Conservation (phyloP, 2,113 vertebrate species). For the Podocnemis expansa region DNA sequence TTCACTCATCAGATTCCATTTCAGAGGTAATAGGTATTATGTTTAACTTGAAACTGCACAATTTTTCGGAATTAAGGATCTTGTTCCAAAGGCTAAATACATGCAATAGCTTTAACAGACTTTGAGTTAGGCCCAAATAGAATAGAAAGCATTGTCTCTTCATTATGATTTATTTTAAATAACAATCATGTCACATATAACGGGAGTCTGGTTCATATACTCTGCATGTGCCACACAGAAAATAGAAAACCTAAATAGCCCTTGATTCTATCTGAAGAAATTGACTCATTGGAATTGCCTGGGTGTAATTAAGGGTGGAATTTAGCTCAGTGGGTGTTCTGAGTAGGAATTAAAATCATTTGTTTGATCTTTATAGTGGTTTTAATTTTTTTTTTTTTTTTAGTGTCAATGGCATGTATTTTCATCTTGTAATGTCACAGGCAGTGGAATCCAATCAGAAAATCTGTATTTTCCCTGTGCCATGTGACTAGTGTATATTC, state of each 20-base stretch:
- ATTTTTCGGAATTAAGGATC: not conserved
- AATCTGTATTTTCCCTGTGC: not conserved
- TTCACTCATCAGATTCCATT: not conserved
- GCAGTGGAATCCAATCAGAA: not conserved
- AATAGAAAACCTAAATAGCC: not conserved
- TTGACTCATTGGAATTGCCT: not conserved
- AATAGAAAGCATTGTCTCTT: not conserved
- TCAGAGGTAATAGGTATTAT: not conserved
- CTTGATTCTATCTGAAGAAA: not conserved
- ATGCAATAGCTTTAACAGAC: not conserved
- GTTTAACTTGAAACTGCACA: rapidly evolving
- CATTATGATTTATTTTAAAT: not conserved
- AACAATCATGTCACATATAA: not conserved
- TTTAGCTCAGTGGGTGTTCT: not conserved
- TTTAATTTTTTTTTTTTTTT: not conserved
- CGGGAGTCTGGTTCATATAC: not conserved
- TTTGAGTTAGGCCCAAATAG: not conserved
- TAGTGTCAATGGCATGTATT: not conserved
- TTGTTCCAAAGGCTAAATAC: not conserved
- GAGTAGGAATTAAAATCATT: not conserved
- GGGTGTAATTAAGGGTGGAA: not conserved
- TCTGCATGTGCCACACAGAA: not conserved
- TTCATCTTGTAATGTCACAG: not conserved
- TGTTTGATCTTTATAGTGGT: not conserved
- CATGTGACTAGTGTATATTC: not conserved